Percentiles rank a stretch among this genome's conserved stretches.
Evolutionary conservation across 2,888 invertebrate genomes (phyloP).

Genomic region (Drosophila melanocephala): DNA sequence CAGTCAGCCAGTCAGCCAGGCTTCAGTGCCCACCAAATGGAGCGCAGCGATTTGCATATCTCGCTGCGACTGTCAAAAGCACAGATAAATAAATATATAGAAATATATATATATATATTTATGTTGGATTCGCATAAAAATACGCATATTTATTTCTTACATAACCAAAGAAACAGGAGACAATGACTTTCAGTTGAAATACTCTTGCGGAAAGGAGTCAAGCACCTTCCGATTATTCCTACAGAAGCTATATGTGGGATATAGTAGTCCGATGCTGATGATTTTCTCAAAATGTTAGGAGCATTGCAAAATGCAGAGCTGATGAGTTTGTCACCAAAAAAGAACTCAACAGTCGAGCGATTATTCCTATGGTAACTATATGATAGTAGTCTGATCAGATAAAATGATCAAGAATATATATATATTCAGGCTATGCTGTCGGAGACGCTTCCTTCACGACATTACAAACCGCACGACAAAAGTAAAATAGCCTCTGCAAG

Average conservation of each 20-base stretch:
- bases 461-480: not conserved
- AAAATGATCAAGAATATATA: not conserved
- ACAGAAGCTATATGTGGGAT: not conserved
- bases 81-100: slow-evolving; percentile 6
- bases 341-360: not conserved
- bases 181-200: not conserved
- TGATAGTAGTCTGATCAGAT: not conserved
- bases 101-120: not conserved
- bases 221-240: not conserved
- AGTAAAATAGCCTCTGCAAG: not conserved
- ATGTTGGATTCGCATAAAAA: slow-evolving; percentile 3
- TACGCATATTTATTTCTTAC: slow-evolving; percentile 29
- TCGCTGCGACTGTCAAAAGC: slow-evolving; percentile 35
- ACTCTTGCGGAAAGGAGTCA: not conserved
- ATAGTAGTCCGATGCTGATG: not conserved
- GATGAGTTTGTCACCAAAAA: not conserved
- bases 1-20: slow-evolving; percentile 11
- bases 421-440: not conserved
- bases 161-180: not conserved
- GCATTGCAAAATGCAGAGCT: not conserved
- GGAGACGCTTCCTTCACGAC: not conserved
- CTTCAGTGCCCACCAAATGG: slow-evolving; percentile 39
- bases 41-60: slow-evolving; percentile 51
- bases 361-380: not conserved
- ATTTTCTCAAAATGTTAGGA: not conserved